Conservation (phyloP, 2,113 vertebrate genomes). For the Pituophis catenifer region DNA sequence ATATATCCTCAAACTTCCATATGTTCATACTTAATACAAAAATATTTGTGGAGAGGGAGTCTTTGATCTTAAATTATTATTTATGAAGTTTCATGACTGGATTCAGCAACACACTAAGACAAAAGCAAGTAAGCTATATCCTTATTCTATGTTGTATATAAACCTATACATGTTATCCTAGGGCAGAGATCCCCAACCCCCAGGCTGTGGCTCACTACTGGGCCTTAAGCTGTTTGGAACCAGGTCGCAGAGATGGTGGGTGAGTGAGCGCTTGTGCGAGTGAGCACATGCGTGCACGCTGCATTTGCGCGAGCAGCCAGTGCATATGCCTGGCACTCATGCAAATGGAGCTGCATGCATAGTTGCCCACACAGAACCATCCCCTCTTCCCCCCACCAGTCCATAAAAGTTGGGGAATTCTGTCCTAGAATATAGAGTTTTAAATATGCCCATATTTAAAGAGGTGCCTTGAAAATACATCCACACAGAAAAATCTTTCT, state of each 20-base stretch:
- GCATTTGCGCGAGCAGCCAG: neutral
- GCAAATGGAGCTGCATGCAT: neutral
- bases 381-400: neutral
- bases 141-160: neutral
- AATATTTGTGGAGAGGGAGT: neutral
- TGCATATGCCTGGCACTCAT: neutral
- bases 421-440: neutral
- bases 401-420: neutral
- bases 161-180: neutral
- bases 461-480: neutral
- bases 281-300: neutral
- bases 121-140: neutral
- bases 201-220: neutral
- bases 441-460: neutral
- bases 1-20: neutral
- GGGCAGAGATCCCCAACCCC: neutral
- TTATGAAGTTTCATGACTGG: neutral
- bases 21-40: neutral
- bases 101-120: neutral
- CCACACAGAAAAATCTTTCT: neutral
- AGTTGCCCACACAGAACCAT: neutral
- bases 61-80: neutral
- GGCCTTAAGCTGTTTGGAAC: neutral
- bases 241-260: neutral
- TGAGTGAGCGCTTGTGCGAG: neutral